Evolutionary conservation across 2,888 invertebrate species (phyloP).

Genomic region (Arge pagana): DNA sequence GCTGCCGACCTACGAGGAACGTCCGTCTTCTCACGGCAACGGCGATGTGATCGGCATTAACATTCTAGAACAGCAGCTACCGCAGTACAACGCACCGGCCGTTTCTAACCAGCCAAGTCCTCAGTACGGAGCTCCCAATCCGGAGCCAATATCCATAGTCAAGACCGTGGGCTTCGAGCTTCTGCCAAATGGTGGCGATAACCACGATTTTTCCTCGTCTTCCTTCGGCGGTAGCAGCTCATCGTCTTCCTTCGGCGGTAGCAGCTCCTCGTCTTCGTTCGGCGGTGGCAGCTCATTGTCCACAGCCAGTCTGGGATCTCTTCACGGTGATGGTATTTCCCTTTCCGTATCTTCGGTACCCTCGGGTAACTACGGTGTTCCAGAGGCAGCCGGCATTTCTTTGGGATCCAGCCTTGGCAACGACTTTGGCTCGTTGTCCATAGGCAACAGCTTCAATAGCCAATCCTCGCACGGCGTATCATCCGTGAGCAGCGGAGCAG

Average conservation of each 20-base stretch:
- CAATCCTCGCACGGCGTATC: background rate
- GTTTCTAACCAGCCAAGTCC: slow-evolving; percentile 15
- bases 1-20: slow-evolving; percentile 46
- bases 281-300: slow-evolving; percentile 9
- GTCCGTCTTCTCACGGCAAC: slow-evolving; percentile 43
- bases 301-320: no score
- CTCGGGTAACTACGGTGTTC: slow-evolving; percentile 4
- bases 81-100: slow-evolving; percentile 22
- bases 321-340: slow-evolving; percentile 4
- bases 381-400: background rate
- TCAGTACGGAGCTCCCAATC: slow-evolving; percentile 30
- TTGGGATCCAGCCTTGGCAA: background rate
- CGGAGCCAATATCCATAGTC: slow-evolving; percentile 48
- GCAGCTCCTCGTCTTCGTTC: slow-evolving; percentile 6
- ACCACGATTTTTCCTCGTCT: slow-evolving; percentile 5
- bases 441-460: slow-evolving; percentile 1
- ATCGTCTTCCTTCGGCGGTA: slow-evolving; percentile 4
- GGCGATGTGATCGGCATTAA: no score
- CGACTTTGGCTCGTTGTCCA: background rate
- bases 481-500: slow-evolving; percentile 6
- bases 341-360: slow-evolving; percentile 27
- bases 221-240: slow-evolving; percentile 16
- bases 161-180: slow-evolving; percentile 59
- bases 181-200: slow-evolving; percentile 20
- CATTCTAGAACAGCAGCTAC: slow-evolving; percentile 32